Evolutionary conservation across 23 tunicate genomes (phyloP).

Genomic region (Trididemnum clinides): DNA sequence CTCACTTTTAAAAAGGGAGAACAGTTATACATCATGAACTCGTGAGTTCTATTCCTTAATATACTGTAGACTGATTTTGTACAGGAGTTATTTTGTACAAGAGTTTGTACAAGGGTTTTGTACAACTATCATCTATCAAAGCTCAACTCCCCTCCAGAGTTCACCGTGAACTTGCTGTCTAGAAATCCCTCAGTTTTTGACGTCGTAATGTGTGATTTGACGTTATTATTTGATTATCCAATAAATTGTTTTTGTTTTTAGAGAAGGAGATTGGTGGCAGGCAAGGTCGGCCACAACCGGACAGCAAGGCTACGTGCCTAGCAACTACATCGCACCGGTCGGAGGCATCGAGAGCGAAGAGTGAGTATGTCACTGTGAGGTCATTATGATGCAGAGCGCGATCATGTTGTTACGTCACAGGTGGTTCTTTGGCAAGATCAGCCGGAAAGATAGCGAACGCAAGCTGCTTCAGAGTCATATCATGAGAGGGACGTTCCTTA

Average conservation of each 20-base stretch:
- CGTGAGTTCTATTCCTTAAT: constrained; percentile 50
- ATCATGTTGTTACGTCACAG: no score
- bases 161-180: no score
- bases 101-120: no score
- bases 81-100: no score
- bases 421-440: constrained; percentile 89
- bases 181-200: no score
- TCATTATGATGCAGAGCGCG: no score
- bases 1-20: constrained; percentile 94
- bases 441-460: constrained; percentile 81
- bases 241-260: no score
- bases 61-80: no score
- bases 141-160: no score
- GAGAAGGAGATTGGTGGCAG: constrained; percentile 94
- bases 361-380: constrained; percentile 30
- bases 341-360: constrained; percentile 71
- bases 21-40: constrained; percentile 70
- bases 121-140: no score
- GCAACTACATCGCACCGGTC: constrained; percentile 80
- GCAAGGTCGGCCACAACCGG: constrained; percentile 51
- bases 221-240: no score
- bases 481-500: constrained; percentile 74
- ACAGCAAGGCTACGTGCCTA: constrained; percentile 77
- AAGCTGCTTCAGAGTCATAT: constrained; percentile 35
- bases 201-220: no score